These are phyloP conservation scores for Drepana arcuata DNA, from an alignment of 1,140 invertebrate genomes.

Conservation along the genomic window DNA sequence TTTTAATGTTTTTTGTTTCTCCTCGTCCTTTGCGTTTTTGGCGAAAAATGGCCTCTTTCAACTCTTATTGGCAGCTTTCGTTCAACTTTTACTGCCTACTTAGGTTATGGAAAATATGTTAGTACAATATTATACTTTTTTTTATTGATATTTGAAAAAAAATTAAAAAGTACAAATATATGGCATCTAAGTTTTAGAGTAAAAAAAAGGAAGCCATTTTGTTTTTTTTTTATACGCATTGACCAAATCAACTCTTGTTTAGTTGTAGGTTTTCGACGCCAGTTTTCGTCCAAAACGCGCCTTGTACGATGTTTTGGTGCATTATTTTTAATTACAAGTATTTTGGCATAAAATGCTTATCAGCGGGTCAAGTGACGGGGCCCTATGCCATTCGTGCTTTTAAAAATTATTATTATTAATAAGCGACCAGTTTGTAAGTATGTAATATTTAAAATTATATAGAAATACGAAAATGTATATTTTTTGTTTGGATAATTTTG, in stretches of 20 bases:
- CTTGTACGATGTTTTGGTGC: constrained; percentile 28
- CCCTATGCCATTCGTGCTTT: constrained; percentile 58
- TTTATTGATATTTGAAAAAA: not conserved
- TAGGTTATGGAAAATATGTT: too few relatives aligned
- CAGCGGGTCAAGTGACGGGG: constrained; percentile 8
- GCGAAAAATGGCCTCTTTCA: too few relatives aligned
- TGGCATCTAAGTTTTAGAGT: too few relatives aligned
- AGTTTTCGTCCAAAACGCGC: constrained; percentile 15
- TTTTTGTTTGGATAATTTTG: not conserved
- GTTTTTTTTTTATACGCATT: constrained; percentile 2
- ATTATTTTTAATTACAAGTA: constrained; percentile 21
- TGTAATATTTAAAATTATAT: too few relatives aligned
- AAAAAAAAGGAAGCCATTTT: not conserved
- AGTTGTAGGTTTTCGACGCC: too few relatives aligned
- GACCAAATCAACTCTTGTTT: not conserved
- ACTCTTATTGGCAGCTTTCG: too few relatives aligned
- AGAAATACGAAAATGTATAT: not conserved
- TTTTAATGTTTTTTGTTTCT: too few relatives aligned
- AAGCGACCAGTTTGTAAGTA: not conserved
- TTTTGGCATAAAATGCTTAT: constrained; percentile 53
- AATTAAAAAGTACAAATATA: too few relatives aligned
- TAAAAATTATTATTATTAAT: constrained; percentile 20
- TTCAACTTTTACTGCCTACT: too few relatives aligned
- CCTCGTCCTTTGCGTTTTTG: too few relatives aligned
- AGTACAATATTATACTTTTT: not conserved